phyloP scores from a whole-genome alignment of 2,113 vertebrate genomes.

The Psophia crepitans region DNA sequence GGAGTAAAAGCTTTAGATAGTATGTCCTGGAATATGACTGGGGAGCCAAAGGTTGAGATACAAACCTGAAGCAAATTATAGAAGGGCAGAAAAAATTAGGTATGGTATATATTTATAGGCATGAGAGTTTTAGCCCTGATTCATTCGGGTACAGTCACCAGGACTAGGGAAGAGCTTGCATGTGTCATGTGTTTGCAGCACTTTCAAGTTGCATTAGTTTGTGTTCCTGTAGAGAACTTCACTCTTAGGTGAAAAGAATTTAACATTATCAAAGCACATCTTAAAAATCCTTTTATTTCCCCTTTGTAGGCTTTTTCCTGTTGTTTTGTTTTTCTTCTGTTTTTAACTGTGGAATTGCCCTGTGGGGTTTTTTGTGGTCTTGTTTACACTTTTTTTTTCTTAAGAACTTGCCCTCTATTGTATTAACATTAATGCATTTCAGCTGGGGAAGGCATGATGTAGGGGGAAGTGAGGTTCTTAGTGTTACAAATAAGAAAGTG shows the following conservation, averaged over 20 bases:
- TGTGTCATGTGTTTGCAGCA: background rate
- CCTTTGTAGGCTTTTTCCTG: background rate
- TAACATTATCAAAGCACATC: background rate
- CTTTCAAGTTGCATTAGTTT: background rate
- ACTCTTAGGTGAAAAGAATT: background rate
- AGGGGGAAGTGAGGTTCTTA: accelerated
- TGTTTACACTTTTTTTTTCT: background rate
- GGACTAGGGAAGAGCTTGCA: background rate
- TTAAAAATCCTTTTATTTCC: background rate
- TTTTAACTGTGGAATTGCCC: background rate
- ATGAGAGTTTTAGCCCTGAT: background rate
- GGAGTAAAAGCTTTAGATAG: background rate
- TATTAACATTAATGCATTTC: background rate
- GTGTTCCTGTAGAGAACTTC: background rate
- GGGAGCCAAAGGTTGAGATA: background rate
- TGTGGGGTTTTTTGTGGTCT: background rate
- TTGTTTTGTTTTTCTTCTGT: background rate
- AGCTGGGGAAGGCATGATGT: background rate
- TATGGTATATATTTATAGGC: accelerated
- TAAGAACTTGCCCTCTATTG: background rate
- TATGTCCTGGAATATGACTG: background rate
- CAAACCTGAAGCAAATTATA: background rate
- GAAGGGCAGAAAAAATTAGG: background rate
- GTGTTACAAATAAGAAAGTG: background rate
- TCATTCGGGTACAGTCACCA: background rate